A percentile compares a stretch with the other conserved stretches of the same genome.
phyloP scores from a whole-genome alignment of 2,888 invertebrate species.

The Lasioglossum villosulum region DNA sequence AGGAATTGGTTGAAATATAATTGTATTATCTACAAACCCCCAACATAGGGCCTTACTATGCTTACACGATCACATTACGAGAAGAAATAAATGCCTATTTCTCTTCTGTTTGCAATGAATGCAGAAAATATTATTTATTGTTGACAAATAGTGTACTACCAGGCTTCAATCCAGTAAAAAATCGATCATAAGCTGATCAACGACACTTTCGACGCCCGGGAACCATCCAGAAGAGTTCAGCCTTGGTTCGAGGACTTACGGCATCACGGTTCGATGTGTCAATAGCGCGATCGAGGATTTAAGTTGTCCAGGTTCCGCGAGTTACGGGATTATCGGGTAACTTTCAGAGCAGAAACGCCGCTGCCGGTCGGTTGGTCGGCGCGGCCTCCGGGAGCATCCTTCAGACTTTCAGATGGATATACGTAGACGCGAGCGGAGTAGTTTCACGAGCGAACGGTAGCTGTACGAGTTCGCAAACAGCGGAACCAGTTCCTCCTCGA shows the following conservation, averaged over 20 bases:
- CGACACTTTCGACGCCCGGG: neutral
- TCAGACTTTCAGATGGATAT: conserved; percentile 9
- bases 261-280: conserved; percentile 1
- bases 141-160: neutral
- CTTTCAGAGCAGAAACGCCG: neutral
- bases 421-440: conserved; percentile 5
- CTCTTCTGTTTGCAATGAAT: too few relatives aligned
- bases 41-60: too few relatives aligned
- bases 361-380: neutral
- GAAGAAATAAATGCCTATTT: too few relatives aligned
- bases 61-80: too few relatives aligned
- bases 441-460: conserved; percentile 14
- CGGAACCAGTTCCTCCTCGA: neutral
- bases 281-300: conserved; percentile 1
- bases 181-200: neutral
- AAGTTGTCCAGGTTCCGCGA: conserved; percentile 7
- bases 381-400: conserved; percentile 1
- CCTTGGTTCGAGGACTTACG: neutral
- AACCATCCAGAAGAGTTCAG: neutral
- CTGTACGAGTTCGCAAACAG: neutral
- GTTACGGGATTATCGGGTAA: neutral
- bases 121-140: too few relatives aligned
- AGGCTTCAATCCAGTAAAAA: neutral
- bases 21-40: too few relatives aligned
- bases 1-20: too few relatives aligned